A percentile compares a stretch with the other conserved stretches of the same genome.
Conservation (phyloP, 2,113 vertebrate species). For the Triplophysa dalaica region DNA sequence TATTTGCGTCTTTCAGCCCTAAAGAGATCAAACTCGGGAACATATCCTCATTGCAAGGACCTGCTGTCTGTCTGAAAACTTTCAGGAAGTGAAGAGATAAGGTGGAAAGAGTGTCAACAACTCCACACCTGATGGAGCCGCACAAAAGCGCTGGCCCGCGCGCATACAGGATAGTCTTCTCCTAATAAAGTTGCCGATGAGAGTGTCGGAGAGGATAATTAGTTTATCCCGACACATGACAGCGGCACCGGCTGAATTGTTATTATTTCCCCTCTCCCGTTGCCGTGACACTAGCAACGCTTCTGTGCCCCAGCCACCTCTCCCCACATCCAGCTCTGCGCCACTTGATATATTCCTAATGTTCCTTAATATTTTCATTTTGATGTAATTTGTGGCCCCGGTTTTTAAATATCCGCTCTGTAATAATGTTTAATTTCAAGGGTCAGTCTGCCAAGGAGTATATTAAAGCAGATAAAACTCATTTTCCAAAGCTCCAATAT, state of each 20-base stretch:
- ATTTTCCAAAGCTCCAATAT: conserved; percentile 99
- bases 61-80: conserved; percentile 37
- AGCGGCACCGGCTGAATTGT: conserved; percentile 85
- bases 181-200: conserved; percentile 78
- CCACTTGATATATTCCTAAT: conserved; percentile 97
- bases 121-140: conserved; percentile 50
- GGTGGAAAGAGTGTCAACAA: conserved; percentile 47
- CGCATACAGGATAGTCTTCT: conserved; percentile 60
- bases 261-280: conserved; percentile 87
- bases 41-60: conserved; percentile 27
- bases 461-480: conserved; percentile 99
- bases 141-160: conserved; percentile 14
- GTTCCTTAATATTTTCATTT: conserved; percentile 99
- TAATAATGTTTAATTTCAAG: conserved; percentile 99
- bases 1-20: conserved; percentile 50
- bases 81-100: conserved; percentile 53
- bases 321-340: conserved; percentile 75
- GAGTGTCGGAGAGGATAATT: conserved; percentile 81
- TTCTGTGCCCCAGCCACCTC: conserved; percentile 77
- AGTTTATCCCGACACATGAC: conserved; percentile 87
- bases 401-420: conserved; percentile 99
- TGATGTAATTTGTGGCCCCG: conserved; percentile 99
- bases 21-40: conserved; percentile 44
- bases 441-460: conserved; percentile 99
- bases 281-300: conserved; percentile 84